Evolutionary conservation across 2,888 invertebrate genomes (phyloP).

Genomic region (Escarpia spicata): DNA sequence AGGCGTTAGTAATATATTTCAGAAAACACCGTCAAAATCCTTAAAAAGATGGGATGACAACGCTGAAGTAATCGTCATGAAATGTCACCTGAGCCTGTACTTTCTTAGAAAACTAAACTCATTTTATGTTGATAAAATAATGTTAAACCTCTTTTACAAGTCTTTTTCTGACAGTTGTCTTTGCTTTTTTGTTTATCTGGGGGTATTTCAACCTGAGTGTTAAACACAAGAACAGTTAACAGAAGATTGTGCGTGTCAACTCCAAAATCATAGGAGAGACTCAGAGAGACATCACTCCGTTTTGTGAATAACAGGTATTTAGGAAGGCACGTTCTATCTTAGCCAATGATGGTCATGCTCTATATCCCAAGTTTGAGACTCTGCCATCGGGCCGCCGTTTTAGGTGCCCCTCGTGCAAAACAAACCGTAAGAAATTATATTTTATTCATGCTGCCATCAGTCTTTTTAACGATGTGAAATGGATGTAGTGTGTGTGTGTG

Average conservation of each 20-base stretch:
- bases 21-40: not conserved
- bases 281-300: not conserved
- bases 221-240: no score
- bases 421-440: conserved; percentile 14
- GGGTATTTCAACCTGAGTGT: no score
- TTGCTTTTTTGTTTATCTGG: no score
- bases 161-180: no score
- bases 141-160: no score
- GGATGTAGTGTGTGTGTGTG: not conserved
- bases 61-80: not conserved
- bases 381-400: not conserved
- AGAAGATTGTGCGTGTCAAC: no score
- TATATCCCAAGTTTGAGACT: not conserved
- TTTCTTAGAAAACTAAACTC: not conserved
- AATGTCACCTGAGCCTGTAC: not conserved
- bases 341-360: not conserved
- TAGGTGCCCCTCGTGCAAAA: not conserved
- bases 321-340: conserved; percentile 18
- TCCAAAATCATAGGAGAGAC: no score
- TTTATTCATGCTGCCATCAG: conserved; percentile 21
- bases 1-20: not conserved
- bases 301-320: not conserved
- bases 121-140: no score
- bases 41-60: not conserved
- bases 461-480: conserved; percentile 20